Percentiles rank a stretch among this genome's conserved stretches.
Evolutionary conservation across 2,797 vertebrate genomes (phyloP).

Genomic region (Labroides dimidiatus): DNA sequence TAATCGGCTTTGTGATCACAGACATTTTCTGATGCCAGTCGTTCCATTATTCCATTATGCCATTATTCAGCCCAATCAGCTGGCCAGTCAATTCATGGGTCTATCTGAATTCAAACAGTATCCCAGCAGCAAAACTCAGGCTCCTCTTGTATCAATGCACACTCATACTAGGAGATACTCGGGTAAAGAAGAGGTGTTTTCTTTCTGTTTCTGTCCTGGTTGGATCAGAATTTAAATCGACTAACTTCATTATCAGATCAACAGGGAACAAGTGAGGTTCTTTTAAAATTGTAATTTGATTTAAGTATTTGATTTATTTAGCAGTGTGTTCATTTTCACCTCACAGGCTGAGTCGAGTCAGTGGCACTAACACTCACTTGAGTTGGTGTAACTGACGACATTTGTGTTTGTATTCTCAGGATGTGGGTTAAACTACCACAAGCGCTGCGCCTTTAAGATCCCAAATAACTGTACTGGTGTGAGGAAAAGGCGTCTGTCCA

Average conservation of each 20-base stretch:
- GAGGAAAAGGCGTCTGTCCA: slow-evolving; percentile 94
- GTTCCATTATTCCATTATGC: too few relatives aligned
- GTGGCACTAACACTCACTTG: not conserved
- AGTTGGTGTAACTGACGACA: slow-evolving; percentile 25
- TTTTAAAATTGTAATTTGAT: slow-evolving; percentile 23
- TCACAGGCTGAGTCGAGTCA: not conserved
- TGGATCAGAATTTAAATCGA: slow-evolving; percentile 36
- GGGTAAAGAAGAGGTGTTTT: too few relatives aligned
- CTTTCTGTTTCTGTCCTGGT: slow-evolving; percentile 29
- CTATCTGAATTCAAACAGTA: too few relatives aligned
- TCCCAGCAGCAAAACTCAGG: not conserved
- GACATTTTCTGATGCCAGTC: too few relatives aligned
- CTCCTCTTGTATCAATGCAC: not conserved
- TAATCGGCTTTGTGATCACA: too few relatives aligned
- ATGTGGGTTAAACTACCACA: slow-evolving; percentile 98
- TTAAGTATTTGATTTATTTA: too few relatives aligned
- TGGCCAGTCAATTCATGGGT: too few relatives aligned
- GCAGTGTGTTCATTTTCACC: too few relatives aligned
- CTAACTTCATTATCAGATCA: slow-evolving; percentile 12
- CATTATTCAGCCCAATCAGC: too few relatives aligned
- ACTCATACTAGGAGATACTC: slow-evolving; percentile 6
- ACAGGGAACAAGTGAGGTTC: slow-evolving; percentile 10
- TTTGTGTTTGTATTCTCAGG: slow-evolving; percentile 80
- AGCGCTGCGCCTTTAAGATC: slow-evolving; percentile 98
- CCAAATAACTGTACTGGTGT: slow-evolving; percentile 97